Conservation (phyloP, 2,797 vertebrate species). For the Phyllotis vaccarum region DNA sequence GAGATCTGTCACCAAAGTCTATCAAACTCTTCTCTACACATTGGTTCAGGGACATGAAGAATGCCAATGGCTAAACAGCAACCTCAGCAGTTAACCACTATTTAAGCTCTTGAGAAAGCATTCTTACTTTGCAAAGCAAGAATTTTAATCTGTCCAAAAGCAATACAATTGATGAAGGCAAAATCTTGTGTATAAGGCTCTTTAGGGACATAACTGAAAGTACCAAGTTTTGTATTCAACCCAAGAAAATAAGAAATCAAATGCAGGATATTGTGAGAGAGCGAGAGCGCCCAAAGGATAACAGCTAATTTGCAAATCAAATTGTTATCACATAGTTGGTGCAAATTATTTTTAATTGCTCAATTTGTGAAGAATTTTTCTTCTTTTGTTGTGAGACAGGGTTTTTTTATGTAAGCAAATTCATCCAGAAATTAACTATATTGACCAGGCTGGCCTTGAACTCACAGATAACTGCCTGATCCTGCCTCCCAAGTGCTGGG, state of each 20-base stretch:
- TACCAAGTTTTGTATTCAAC: not conserved
- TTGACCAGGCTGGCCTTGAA: not conserved
- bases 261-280: not conserved
- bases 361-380: not conserved
- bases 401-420: not conserved
- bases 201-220: conserved; percentile 27
- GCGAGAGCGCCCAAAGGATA: not conserved
- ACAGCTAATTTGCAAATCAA: not conserved
- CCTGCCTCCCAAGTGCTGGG: not conserved
- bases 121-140: conserved; percentile 4
- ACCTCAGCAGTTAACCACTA: not conserved
- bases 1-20: not conserved
- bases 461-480: not conserved
- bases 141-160: conserved; percentile 6
- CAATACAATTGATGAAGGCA: not conserved
- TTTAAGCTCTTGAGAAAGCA: not conserved
- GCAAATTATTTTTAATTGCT: not conserved
- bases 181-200: not conserved
- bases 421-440: not conserved
- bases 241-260: not conserved
- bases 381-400: not conserved
- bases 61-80: not conserved
- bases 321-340: not conserved
- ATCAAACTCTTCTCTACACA: not conserved
- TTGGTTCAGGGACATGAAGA: not conserved